phyloP scores from a whole-genome alignment of 2,888 invertebrate species.

The Lypha dubia region DNA sequence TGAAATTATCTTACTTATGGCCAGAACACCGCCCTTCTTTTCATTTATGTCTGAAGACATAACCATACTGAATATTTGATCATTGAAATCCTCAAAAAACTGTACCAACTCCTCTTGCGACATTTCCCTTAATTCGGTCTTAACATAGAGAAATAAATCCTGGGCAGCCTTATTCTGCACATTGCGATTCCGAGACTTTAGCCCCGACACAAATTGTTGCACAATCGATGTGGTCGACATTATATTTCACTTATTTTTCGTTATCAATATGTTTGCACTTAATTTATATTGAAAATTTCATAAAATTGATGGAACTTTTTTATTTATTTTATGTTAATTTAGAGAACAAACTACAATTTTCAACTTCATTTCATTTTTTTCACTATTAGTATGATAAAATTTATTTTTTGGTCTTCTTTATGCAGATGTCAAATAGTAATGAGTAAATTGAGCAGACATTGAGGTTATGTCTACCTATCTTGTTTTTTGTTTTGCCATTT shows the following conservation, averaged over 20 bases:
- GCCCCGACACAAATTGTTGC: conserved; percentile 91
- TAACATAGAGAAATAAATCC: conserved; percentile 95
- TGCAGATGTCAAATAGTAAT: conserved; percentile 47
- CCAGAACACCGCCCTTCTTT: conserved; percentile 97
- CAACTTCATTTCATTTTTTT: conserved; percentile 55
- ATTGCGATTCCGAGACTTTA: conserved; percentile 95
- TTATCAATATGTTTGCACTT: conserved; percentile 17
- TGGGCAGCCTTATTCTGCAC: conserved; percentile 92
- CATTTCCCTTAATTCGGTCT: conserved; percentile 94
- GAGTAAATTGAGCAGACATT: conserved; percentile 41
- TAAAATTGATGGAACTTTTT: conserved; percentile 2
- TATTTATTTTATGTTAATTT: conserved; percentile 26
- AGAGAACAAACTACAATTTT: conserved; percentile 31
- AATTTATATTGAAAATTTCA: conserved; percentile 20
- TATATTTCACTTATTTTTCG: conserved; percentile 19
- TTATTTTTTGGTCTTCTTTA: conserved; percentile 40
- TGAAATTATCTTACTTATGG: conserved; percentile 87
- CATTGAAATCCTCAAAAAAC: conserved; percentile 97
- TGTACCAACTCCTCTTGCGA: conserved; percentile 94
- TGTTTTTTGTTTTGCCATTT: conserved; percentile 24
- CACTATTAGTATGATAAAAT: conserved; percentile 48
- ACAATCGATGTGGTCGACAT: conserved; percentile 85
- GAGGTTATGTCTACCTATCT: conserved; percentile 35
- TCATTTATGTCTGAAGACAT: conserved; percentile 96
- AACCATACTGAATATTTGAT: conserved; percentile 98